Conservation (phyloP, 2,888 invertebrate species). For the Brenthis daphne region DNA sequence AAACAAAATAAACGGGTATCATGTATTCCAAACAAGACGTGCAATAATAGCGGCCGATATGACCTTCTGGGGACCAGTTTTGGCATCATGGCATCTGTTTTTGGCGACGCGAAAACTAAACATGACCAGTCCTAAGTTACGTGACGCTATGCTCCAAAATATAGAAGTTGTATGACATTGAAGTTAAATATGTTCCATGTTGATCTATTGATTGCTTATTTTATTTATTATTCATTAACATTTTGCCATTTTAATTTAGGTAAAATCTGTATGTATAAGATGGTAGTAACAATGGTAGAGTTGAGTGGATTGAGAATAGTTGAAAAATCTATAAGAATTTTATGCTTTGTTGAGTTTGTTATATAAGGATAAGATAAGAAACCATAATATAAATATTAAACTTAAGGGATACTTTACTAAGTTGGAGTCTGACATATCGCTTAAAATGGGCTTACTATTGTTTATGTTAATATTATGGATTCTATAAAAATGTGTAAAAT, state of each 20-base stretch:
- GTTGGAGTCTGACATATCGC: too few species aligned
- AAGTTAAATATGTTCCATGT: not conserved
- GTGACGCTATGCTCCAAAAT: slow-evolving; percentile 44
- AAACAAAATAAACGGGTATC: slow-evolving; percentile 22
- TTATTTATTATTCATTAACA: not conserved
- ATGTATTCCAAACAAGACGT: slow-evolving; percentile 26
- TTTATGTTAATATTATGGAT: too few species aligned
- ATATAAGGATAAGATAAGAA: too few species aligned
- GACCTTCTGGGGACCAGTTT: slow-evolving; percentile 68
- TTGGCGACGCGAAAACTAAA: slow-evolving; percentile 59
- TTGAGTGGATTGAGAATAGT: too few species aligned
- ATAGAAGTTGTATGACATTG: not conserved
- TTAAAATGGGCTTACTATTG: too few species aligned
- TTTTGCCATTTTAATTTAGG: not conserved
- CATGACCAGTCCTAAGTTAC: slow-evolving; percentile 53
- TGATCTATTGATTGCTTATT: not conserved
- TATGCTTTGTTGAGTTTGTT: too few species aligned
- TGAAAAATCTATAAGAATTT: too few species aligned
- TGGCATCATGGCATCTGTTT: slow-evolving; percentile 55
- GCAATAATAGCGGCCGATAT: slow-evolving; percentile 42
- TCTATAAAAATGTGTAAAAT: too few species aligned
- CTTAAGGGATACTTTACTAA: too few species aligned
- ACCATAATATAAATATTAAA: too few species aligned
- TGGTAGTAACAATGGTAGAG: too few species aligned
- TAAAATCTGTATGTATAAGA: too few species aligned